phyloP scores from a whole-genome alignment of 2,797 vertebrate species.

The Lophotriccus pileatus region DNA sequence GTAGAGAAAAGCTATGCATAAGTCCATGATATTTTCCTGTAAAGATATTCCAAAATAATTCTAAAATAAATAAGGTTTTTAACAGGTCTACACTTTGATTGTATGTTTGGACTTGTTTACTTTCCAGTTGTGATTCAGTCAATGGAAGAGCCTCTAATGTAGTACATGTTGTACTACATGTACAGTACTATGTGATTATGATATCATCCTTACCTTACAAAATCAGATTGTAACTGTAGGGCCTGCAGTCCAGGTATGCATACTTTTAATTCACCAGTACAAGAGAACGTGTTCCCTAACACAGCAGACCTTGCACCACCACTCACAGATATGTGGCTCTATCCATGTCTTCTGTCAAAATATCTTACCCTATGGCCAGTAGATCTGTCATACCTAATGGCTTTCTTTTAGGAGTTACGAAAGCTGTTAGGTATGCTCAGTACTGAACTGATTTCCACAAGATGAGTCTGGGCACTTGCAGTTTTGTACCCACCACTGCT shows the following conservation, averaged over 20 bases:
- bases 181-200: background rate
- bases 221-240: background rate
- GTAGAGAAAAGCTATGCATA: background rate
- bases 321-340: background rate
- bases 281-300: accelerated
- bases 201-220: background rate
- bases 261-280: background rate
- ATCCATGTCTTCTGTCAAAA: background rate
- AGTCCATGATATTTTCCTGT: background rate
- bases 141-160: background rate
- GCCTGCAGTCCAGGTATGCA: background rate
- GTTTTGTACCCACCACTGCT: background rate
- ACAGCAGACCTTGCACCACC: background rate
- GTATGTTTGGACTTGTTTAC: background rate
- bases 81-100: background rate
- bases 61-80: background rate
- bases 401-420: background rate
- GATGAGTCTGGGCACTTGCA: background rate
- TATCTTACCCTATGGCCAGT: background rate
- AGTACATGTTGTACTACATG: background rate
- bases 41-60: background rate
- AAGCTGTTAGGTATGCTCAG: background rate
- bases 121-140: background rate
- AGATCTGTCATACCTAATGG: background rate
- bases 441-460: background rate